phyloP scores from a whole-genome alignment of 2,113 vertebrate species.

The Dipodomys merriami region DNA sequence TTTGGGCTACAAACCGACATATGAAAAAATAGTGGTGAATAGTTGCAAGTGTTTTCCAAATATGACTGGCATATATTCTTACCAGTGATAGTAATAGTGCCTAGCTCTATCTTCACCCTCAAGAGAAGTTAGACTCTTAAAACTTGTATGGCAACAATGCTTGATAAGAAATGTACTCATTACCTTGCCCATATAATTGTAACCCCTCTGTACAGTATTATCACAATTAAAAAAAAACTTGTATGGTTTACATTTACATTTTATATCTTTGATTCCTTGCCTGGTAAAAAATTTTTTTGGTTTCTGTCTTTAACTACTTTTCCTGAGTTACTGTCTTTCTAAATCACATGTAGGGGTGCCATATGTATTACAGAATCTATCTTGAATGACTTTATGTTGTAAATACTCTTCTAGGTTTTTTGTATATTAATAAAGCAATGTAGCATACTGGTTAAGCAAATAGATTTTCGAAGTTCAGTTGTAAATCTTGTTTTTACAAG shows the following conservation, averaged over 20 bases:
- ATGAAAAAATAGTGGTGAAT: neutral
- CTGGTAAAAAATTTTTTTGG: slow-evolving; percentile 8
- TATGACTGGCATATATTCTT: neutral
- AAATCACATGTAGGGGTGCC: neutral
- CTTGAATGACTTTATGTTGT: neutral
- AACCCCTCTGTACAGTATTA: too few species aligned
- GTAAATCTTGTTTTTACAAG: too few species aligned
- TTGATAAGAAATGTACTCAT: too few species aligned
- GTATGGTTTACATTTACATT: slow-evolving; percentile 20
- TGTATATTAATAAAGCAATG: neutral
- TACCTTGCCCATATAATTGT: too few species aligned
- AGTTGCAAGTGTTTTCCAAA: slow-evolving; percentile 19
- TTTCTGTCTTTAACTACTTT: neutral
- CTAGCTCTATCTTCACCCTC: neutral
- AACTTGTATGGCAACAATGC: neutral
- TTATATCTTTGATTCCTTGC: slow-evolving; percentile 28
- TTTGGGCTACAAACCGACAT: neutral
- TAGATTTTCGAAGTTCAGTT: neutral
- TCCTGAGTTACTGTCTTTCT: slow-evolving; percentile 25
- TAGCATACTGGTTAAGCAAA: neutral
- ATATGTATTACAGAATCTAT: neutral
- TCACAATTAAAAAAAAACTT: neutral
- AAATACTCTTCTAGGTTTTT: slow-evolving; percentile 11
- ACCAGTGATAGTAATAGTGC: neutral
- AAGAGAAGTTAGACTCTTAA: slow-evolving; percentile 18